A percentile compares a stretch with the other conserved stretches of the same genome.
Evolutionary conservation across 2,888 invertebrate species (phyloP).

Genomic region (Phrixothrix hirtus): DNA sequence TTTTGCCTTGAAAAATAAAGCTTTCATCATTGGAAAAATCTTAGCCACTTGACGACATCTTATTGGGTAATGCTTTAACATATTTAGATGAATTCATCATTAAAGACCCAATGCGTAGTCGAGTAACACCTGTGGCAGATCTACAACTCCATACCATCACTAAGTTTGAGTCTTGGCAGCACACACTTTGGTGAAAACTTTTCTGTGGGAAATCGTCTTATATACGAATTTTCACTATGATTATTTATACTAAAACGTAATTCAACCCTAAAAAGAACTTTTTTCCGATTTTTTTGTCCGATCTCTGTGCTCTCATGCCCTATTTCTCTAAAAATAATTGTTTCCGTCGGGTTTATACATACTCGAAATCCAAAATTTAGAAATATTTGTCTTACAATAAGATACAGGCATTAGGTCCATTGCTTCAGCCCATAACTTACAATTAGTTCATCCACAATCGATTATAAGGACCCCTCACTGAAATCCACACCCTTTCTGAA

Average conservation of each 20-base stretch:
- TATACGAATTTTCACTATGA: too few relatives aligned
- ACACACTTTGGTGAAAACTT: too few relatives aligned
- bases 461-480: too few relatives aligned
- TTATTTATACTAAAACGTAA: neutral
- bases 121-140: slow-evolving; percentile 1
- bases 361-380: neutral
- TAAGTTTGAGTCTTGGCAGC: neutral
- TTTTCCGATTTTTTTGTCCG: neutral
- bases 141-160: neutral
- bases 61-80: neutral
- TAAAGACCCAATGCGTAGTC: neutral
- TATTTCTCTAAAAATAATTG: neutral
- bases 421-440: slow-evolving; percentile 1
- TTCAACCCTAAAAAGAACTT: slow-evolving; percentile 3
- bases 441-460: too few relatives aligned
- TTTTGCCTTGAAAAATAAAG: slow-evolving; percentile 8
- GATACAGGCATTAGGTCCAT: neutral
- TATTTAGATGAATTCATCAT: neutral
- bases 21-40: neutral
- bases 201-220: slow-evolving; percentile 1
- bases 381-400: neutral
- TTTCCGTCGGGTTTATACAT: neutral
- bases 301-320: neutral
- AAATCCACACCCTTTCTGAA: too few relatives aligned
- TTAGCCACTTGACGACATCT: slow-evolving; percentile 1